Conservation (phyloP, 2,797 vertebrate genomes). For the Malurus splendens region DNA sequence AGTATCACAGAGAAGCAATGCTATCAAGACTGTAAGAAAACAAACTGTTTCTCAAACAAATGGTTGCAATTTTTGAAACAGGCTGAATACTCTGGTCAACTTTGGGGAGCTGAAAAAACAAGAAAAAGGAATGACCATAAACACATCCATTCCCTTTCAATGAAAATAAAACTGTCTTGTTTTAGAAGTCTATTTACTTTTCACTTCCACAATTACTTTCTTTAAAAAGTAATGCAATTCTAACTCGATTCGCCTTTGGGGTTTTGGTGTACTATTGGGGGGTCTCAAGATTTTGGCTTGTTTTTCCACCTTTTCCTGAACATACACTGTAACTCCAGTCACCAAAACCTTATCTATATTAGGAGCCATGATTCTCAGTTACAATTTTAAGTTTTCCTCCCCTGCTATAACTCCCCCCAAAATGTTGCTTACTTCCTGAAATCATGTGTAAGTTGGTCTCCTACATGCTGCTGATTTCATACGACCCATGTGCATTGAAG, state of each 20-base stretch:
- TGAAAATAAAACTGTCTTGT: background rate
- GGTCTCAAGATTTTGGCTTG: background rate
- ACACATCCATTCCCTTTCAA: background rate
- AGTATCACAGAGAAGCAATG: background rate
- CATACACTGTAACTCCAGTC: background rate
- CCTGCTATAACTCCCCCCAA: background rate
- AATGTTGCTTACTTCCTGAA: background rate
- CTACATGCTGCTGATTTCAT: background rate
- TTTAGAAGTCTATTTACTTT: background rate
- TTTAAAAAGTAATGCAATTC: background rate
- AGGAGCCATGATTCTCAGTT: background rate
- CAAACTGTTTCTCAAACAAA: background rate
- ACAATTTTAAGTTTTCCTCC: background rate
- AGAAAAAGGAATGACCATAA: background rate
- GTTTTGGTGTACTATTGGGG: background rate
- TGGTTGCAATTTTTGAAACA: background rate
- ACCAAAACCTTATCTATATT: background rate
- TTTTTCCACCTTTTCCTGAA: background rate
- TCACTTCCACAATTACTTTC: background rate
- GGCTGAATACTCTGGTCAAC: accelerated
- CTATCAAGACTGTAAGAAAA: background rate
- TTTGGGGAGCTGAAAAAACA: background rate
- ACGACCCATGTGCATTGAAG: background rate
- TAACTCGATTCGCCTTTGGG: background rate
- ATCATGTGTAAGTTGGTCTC: background rate